Conservation (phyloP, 2,113 vertebrate genomes). For the Channa argus region DNA sequence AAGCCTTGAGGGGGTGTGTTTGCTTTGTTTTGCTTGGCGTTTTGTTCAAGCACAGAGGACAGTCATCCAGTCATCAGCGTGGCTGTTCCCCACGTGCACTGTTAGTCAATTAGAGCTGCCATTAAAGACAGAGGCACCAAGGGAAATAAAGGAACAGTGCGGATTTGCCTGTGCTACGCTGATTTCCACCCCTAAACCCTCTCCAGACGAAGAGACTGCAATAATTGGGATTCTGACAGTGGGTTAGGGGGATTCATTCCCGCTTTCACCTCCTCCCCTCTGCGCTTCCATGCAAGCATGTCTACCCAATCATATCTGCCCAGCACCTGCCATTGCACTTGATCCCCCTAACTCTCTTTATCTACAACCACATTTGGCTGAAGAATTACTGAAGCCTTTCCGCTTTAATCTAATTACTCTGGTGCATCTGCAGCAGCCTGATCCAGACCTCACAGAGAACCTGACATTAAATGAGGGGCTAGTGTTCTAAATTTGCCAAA, state of each 20-base stretch:
- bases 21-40: slow-evolving; percentile 72
- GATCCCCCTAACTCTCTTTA: slow-evolving; percentile 63
- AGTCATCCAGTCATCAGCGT: slow-evolving; percentile 63
- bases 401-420: slow-evolving; percentile 66
- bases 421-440: slow-evolving; percentile 44
- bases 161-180: slow-evolving; percentile 58
- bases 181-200: slow-evolving; percentile 75
- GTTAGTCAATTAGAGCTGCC: slow-evolving; percentile 81
- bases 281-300: slow-evolving; percentile 60
- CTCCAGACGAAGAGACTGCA: slow-evolving; percentile 71
- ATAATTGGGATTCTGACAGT: slow-evolving; percentile 75
- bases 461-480: slow-evolving; percentile 4
- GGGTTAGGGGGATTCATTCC: slow-evolving; percentile 68
- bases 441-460: slow-evolving; percentile 25
- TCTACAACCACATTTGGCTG: slow-evolving; percentile 50
- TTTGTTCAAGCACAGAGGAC: slow-evolving; percentile 63
- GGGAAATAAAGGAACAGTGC: slow-evolving; percentile 76
- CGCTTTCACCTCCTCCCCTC: slow-evolving; percentile 49
- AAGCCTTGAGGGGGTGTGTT: slow-evolving; percentile 63
- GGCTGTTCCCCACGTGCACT: slow-evolving; percentile 58
- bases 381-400: slow-evolving; percentile 62
- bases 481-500: no score
- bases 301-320: slow-evolving; percentile 60
- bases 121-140: slow-evolving; percentile 73
- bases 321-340: slow-evolving; percentile 57